Conservation (phyloP, 1,140 invertebrate genomes). For the Hypsibius dujardini region DNA sequence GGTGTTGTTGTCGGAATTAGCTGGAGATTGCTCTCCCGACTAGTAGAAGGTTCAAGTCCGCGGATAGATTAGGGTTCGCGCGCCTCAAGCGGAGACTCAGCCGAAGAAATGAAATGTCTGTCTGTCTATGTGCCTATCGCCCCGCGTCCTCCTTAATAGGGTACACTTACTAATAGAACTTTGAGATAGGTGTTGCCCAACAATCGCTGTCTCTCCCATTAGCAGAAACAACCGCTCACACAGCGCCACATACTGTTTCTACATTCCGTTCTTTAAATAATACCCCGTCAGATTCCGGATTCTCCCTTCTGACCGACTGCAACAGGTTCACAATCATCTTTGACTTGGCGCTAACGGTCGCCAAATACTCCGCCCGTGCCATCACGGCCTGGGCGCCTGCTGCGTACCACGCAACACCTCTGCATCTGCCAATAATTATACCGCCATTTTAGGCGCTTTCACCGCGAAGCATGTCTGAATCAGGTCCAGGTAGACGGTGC, state of each 20-base stretch:
- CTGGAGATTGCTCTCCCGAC: too few species aligned
- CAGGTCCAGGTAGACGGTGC: background rate
- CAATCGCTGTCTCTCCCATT: background rate
- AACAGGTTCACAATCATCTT: background rate
- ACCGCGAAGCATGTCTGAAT: background rate
- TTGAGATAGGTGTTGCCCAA: slow-evolving; percentile 6
- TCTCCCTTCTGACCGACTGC: background rate
- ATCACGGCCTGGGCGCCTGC: background rate
- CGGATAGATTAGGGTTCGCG: too few species aligned
- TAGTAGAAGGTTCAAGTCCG: too few species aligned
- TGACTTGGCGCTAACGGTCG: background rate
- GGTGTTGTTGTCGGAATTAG: too few species aligned
- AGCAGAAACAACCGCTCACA: background rate
- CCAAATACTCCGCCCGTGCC: background rate
- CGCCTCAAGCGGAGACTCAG: too few species aligned
- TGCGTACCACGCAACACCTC: background rate
- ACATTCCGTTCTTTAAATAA: background rate
- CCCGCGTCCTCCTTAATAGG: too few species aligned
- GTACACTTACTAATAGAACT: too few species aligned
- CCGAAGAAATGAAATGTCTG: too few species aligned
- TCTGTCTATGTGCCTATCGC: too few species aligned
- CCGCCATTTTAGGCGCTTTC: background rate
- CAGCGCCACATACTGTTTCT: background rate
- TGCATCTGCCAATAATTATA: background rate
- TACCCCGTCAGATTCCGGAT: background rate